Evolutionary conservation across 2,113 vertebrate genomes (phyloP).

Genomic region (Redunca redunca): DNA sequence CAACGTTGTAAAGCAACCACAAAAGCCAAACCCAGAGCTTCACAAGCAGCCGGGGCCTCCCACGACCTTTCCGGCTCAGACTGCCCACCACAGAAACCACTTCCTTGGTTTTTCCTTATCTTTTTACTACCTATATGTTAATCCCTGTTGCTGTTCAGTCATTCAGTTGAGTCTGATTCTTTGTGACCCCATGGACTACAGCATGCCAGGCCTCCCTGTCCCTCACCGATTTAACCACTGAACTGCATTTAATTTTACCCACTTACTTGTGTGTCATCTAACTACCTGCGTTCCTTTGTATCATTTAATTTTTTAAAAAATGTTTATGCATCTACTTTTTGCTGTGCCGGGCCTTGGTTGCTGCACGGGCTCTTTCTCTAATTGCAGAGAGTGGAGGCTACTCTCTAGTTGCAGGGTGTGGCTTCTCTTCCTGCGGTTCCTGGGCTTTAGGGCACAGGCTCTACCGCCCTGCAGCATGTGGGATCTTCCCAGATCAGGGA

Average conservation of each 20-base stretch:
- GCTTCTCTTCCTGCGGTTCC: not conserved
- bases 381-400: not conserved
- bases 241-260: not conserved
- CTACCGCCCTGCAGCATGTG: not conserved
- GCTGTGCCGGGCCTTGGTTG: not conserved
- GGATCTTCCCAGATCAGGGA: not conserved
- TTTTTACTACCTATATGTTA: not conserved
- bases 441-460: not conserved
- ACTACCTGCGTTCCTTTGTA: not conserved
- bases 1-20: not conserved
- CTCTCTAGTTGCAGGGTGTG: not conserved
- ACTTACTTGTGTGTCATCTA: not conserved
- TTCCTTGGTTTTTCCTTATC: not conserved
- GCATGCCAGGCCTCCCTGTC: not conserved
- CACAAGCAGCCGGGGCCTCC: rapidly evolving
- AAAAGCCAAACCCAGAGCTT: not conserved
- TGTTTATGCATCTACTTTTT: not conserved
- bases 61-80: not conserved
- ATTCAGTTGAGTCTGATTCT: not conserved
- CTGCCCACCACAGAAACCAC: not conserved
- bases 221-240: not conserved
- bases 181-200: not conserved
- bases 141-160: not conserved
- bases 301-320: not conserved
- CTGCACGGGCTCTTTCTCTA: not conserved